Evolutionary conservation across 2,888 invertebrate species (phyloP).

Genomic region (Eupithecia tripunctaria): DNA sequence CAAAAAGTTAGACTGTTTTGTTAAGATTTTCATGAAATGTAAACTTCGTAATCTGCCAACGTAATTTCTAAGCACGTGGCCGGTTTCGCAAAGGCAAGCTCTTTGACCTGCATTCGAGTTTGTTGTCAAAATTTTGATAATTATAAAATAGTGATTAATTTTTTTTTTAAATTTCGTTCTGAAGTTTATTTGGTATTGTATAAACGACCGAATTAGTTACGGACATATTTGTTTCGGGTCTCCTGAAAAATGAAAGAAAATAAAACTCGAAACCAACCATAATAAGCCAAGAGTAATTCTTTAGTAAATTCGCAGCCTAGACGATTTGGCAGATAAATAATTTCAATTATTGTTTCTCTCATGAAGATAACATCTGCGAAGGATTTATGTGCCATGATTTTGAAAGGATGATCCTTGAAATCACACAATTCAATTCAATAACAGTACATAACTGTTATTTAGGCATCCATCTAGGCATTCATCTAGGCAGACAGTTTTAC

Average conservation of each 20-base stretch:
- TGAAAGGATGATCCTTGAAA: conserved; percentile 17
- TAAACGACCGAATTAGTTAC: no score
- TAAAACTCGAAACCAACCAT: no score
- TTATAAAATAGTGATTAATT: no score
- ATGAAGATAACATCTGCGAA: not conserved
- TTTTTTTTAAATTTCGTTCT: no score
- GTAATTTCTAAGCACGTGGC: not conserved
- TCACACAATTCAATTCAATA: not conserved
- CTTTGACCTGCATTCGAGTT: not conserved
- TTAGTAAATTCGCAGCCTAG: not conserved
- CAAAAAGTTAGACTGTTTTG: not conserved
- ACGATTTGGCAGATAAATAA: not conserved
- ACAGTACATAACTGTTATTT: not conserved
- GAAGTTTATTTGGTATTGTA: no score
- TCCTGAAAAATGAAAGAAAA: no score
- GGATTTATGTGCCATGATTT: conserved; percentile 14
- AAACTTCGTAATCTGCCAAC: not conserved
- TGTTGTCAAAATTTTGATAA: not conserved
- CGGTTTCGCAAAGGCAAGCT: not conserved
- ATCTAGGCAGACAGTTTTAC: no score
- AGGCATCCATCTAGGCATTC: not conserved
- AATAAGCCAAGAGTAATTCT: not conserved
- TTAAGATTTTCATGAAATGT: not conserved
- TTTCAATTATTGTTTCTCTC: conserved; percentile 1
- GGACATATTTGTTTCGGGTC: no score